Evolutionary conservation across 2,888 invertebrate genomes (phyloP), one percentile per base, ranked within the genome.

Genomic region (Drosophila fulvimacula): DNA sequence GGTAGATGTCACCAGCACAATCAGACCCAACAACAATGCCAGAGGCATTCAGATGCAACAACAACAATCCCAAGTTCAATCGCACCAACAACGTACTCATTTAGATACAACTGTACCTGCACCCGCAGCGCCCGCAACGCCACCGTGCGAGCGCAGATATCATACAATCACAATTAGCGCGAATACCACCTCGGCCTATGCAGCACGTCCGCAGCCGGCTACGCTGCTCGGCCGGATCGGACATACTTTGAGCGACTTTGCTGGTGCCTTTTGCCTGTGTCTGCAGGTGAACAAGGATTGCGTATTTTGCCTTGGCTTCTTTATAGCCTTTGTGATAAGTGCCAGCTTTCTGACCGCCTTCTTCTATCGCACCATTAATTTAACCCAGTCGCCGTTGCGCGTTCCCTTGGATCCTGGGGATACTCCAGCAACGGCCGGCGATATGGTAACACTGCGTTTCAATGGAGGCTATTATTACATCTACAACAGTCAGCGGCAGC

Each of bases 281-380:
- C 61, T 91, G 60, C 90, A 90, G 76, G 86, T 91, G 70, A 92
- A 92, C 82, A 92, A 82, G 81, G 92, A 92, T 71, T 92, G 90
- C 49, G 79, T 92, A 46, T 92, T 91, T 57, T 92, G 92, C 63
- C 73, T 92, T 61, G 90, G 90, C 52, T 92, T 92, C 75, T 90
- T 91, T 62, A 51, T 89, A 36, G 92, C 91, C 19, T 92, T 92
- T 65, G 85, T 92, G 69, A 85, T 91, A 42, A 91, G 92, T 60
- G 92, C 89, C 62, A 91, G 91, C 30, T 92, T 92, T 48, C 72
- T 92, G 52, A 92, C 92, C 24, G 90, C 91, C 41, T 92, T 92
- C 79, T 92, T 92, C 69, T 92, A 92, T 78, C 90, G 88, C 68
- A 85, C 91, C 13, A 81, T 92, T 73, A 86, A 71, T 32, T 42